Evolutionary conservation across 2,888 invertebrate species (phyloP).

Genomic region (Epinotia ramella): DNA sequence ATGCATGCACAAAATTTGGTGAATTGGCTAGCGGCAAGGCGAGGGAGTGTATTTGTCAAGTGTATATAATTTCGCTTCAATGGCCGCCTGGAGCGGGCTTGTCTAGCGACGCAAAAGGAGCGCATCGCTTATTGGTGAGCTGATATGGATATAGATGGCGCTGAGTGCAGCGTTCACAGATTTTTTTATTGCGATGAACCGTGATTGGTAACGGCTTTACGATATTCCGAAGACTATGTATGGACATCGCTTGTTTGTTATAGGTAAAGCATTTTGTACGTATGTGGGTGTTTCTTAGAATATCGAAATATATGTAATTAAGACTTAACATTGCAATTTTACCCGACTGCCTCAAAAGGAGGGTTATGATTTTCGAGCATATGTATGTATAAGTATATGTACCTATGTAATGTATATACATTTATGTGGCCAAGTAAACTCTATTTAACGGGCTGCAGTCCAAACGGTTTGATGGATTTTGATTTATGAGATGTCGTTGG

Average conservation of each 20-base stretch:
- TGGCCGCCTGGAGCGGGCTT: constrained; percentile 52
- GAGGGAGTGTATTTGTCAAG: constrained; percentile 68
- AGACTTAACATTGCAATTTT: background rate
- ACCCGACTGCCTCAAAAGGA: too few relatives aligned
- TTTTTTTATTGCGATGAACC: background rate
- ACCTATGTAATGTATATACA: too few relatives aligned
- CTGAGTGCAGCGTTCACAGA: constrained; percentile 5
- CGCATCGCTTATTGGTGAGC: constrained; percentile 34
- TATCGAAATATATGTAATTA: background rate
- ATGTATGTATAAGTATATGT: too few relatives aligned
- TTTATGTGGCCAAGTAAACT: too few relatives aligned
- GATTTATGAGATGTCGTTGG: too few relatives aligned
- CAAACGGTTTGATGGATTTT: too few relatives aligned
- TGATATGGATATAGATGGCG: constrained; percentile 39
- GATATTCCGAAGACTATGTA: background rate
- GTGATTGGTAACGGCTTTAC: background rate
- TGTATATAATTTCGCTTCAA: constrained; percentile 68
- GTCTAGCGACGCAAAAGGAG: constrained; percentile 44
- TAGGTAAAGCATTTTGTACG: background rate
- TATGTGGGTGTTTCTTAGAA: background rate
- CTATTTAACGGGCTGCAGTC: too few relatives aligned
- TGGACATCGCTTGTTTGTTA: background rate
- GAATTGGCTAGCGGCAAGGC: constrained; percentile 62
- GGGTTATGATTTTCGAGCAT: too few relatives aligned
- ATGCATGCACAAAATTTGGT: constrained; percentile 66